phyloP scores from a whole-genome alignment of 2,797 vertebrate genomes.

The Phylloscopus collybita region DNA sequence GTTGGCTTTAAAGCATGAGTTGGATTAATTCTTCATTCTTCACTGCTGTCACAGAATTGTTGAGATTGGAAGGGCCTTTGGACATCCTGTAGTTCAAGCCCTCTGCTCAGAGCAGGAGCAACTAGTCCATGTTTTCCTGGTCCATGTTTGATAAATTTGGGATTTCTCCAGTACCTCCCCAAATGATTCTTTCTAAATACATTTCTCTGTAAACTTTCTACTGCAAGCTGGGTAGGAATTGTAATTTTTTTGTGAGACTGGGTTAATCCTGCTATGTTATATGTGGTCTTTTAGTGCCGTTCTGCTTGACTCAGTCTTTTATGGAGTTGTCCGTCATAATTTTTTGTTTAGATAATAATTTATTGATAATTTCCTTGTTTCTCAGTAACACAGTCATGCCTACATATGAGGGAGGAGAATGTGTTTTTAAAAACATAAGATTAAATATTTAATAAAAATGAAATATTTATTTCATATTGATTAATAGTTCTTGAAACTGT shows the following conservation, averaged over 20 bases:
- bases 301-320: neutral
- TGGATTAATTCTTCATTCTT: neutral
- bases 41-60: neutral
- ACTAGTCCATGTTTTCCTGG: neutral
- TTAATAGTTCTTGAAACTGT: neutral
- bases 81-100: too few relatives aligned
- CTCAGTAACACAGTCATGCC: neutral
- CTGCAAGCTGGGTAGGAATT: fast-evolving
- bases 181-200: neutral
- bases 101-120: neutral
- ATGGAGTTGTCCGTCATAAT: neutral
- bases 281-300: neutral
- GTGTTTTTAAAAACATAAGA: neutral
- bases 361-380: neutral
- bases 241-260: neutral
- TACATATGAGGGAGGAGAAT: neutral
- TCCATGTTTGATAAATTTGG: neutral
- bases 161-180: neutral
- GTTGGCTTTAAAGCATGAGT: neutral
- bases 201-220: neutral
- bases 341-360: neutral
- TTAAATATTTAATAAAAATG: neutral
- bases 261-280: neutral
- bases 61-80: neutral
- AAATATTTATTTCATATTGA: neutral